phyloP scores from a whole-genome alignment of 2,113 vertebrate species.

The Oxygymnocypris stewartii region DNA sequence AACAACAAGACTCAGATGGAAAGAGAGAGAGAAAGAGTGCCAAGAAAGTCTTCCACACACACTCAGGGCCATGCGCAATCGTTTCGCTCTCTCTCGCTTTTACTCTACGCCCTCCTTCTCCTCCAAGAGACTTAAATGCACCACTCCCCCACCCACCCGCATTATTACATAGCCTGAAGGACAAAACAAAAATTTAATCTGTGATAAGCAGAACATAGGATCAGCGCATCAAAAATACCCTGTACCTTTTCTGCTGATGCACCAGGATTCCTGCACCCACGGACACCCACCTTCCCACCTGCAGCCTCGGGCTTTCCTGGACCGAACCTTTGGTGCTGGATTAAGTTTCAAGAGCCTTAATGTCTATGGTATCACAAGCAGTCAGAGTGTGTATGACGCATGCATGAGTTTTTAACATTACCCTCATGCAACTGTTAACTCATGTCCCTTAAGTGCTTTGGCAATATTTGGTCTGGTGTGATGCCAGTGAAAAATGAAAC shows the following conservation, averaged over 20 bases:
- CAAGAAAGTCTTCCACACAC: constrained; percentile 41
- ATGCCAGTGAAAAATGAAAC: constrained; percentile 75
- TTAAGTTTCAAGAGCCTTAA: constrained; percentile 55
- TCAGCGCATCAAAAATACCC: constrained; percentile 46
- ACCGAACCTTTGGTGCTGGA: not conserved
- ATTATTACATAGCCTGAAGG: constrained; percentile 49
- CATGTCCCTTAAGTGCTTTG: constrained; percentile 81
- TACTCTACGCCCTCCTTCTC: constrained; percentile 52
- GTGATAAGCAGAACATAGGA: constrained; percentile 52
- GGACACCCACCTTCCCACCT: constrained; percentile 41
- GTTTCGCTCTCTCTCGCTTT: constrained; percentile 2
- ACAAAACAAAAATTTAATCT: constrained; percentile 46
- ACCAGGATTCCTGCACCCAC: constrained; percentile 46
- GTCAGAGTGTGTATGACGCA: constrained; percentile 69
- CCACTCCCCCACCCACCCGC: constrained; percentile 29
- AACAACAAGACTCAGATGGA: constrained; percentile 56
- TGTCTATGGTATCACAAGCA: constrained; percentile 70
- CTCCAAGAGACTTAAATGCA: constrained; percentile 51
- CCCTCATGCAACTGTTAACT: constrained; percentile 71
- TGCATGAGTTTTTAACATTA: constrained; percentile 76
- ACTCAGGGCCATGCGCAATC: constrained; percentile 36
- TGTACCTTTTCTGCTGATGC: constrained; percentile 36
- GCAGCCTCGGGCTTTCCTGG: constrained; percentile 37
- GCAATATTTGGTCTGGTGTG: constrained; percentile 79
- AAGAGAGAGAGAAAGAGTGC: constrained; percentile 46